Base-by-base conservation (phyloP, 2,113 vertebrate genomes). In the Tympanuchus pallidicinctus region DNA sequence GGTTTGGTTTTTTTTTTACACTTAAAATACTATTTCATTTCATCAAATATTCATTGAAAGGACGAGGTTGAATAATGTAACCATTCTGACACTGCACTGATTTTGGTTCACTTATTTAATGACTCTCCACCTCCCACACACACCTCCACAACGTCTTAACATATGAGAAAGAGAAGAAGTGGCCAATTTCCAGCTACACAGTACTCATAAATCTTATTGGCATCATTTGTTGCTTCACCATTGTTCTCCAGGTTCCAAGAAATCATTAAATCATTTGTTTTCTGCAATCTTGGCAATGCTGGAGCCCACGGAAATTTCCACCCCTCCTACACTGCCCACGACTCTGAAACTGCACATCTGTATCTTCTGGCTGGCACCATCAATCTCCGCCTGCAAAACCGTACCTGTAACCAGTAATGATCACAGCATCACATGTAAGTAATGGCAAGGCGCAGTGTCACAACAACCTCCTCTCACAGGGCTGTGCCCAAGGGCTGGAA, bases 131-230 rank as follows among this genome's bases (percentile, higher is more conserved):
- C 47, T 72, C 60, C 60, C n/a, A 5, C 42, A 0, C 11, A 8
- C 38, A 50, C 5, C 3, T 22, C 73, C 56, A 24, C 22, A 54
- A 34, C 27, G 79, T 45, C 42, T 54, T 76, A 71, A 48, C 42
- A 16, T 3, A 27, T 0, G 1, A 19, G 38, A 47, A 43, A 24
- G 22, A 17, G 34, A 22, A 64, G 10, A 36, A 24, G 59, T 2
- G 0, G 30, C 13, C 18, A 27, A 22, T 11, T 22, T 47, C 47
- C 16, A 61, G 25, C 56, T 61, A 13, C 27, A 10, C 24, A 4
- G 38, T 11, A 24, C 18, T 14, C 63, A 34, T 0, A 65, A 48
- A 25, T 9, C 64, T 60, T 2, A 0, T 40, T 21, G 70, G 28
- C 74, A 11, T 25, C 1, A 6, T 25, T 65, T 83, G 67, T 7